Evolutionary conservation across 2,888 invertebrate species (phyloP), one percentile per base, ranked within the genome.

Genomic region (Tanypteryx hageni): DNA sequence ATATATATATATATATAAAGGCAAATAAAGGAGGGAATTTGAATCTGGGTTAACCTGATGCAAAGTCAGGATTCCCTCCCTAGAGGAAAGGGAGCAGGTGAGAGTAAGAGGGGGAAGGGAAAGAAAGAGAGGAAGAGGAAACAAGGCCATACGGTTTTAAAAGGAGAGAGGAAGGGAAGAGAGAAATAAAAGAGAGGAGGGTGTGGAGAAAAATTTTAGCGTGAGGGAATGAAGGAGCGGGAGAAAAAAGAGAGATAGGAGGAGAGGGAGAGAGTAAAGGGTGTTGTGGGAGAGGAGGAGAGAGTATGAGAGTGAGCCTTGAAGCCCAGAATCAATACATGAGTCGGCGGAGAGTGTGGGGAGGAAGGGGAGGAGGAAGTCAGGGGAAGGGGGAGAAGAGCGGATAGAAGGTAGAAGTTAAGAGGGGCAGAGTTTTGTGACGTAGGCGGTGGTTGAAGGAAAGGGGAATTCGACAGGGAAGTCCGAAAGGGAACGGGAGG

Each of bases 21-120:
- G 1, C 44, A 44, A 44, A 44, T 44, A 5, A 44, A 44, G 44
- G 44, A 83, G 57, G 83, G 44, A 10, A 44, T 83, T 57, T 13
- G 83, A 83, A 83, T 83, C 83, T 83, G 83, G 83, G 83, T 83
- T 83, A 83, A 57, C 83, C 83, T 83, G 83, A 57, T 57, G 57
- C 83, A n/a, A 44, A 56, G 56, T 56, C 56, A 9, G 83, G 83
- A 56, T 83, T 56, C 83, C 7, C 31, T 27, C 83, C 83, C 83
- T 0, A 4, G 56, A 3, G 18, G 44, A 10, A 57, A 18, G 76
- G 0, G n/a, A 57, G 83, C 18, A 16, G 83, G 83, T 16, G 44
- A 44, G 44, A 18, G 44, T 18, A 11, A 56, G 56, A 57, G 44
- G 83, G 83, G 83, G 56, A 82, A 76, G 27, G 10, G 0, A 76